Evolutionary conservation across 2,888 invertebrate species (phyloP).

Genomic region (Synergus gifuensis): DNA sequence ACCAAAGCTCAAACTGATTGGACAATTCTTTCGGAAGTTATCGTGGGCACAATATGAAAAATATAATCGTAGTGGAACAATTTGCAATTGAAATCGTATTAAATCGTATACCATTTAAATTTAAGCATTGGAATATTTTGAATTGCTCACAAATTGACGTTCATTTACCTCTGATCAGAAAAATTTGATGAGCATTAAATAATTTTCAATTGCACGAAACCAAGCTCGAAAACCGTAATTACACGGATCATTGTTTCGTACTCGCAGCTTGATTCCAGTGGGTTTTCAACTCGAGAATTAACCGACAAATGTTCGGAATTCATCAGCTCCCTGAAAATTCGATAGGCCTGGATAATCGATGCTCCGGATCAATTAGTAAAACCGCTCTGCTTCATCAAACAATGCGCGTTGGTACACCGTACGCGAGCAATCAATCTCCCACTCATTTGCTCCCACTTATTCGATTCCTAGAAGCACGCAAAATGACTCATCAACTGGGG

Average conservation of each 20-base stretch:
- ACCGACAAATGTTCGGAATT: not conserved
- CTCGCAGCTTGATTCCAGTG: not conserved
- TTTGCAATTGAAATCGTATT: too few species aligned
- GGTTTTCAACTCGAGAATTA: not conserved
- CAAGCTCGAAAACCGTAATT: not conserved
- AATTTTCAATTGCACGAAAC: not conserved
- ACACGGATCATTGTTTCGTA: not conserved
- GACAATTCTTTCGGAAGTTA: too few species aligned
- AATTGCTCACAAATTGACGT: too few species aligned
- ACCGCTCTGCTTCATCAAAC: conserved; percentile 67
- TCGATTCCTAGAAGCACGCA: conserved; percentile 20
- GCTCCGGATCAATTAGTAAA: conserved; percentile 72
- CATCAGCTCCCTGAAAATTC: conserved; percentile 20
- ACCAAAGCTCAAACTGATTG: too few species aligned
- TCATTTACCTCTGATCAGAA: too few species aligned
- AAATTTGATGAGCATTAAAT: not conserved
- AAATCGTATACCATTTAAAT: too few species aligned
- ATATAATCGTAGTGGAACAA: too few species aligned
- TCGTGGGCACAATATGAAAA: too few species aligned
- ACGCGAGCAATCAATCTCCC: conserved; percentile 54
- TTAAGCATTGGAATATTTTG: too few species aligned
- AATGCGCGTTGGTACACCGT: conserved; percentile 61
- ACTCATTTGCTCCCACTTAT: conserved; percentile 32
- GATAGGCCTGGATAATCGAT: conserved; percentile 67
- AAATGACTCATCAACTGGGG: conserved; percentile 16